phyloP scores from a whole-genome alignment of 2,113 vertebrate species.

The Empidonax alnorum region DNA sequence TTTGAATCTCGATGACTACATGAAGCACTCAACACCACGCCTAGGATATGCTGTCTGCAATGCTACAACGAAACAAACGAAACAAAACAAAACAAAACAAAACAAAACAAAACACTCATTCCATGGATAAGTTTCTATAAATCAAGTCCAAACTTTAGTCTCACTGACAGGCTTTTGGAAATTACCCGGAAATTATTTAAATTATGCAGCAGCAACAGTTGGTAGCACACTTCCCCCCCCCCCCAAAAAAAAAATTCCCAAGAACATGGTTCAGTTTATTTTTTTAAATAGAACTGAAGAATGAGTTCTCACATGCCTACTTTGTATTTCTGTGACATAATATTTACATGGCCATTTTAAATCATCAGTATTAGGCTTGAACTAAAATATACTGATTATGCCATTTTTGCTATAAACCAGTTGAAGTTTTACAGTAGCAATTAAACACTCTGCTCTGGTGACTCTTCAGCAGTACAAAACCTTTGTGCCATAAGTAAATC shows the following conservation, averaged over 20 bases:
- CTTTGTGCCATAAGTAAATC: slow-evolving; percentile 9
- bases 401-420: slow-evolving; percentile 27
- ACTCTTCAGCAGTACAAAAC: slow-evolving; percentile 42
- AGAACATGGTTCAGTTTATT: not conserved
- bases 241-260: not conserved
- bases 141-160: not conserved
- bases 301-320: not conserved
- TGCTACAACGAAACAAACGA: not conserved
- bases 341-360: not conserved
- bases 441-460: not conserved
- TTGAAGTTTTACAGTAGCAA: not conserved
- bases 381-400: not conserved
- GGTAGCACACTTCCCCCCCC: not conserved
- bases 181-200: not conserved
- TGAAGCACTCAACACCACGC: not conserved
- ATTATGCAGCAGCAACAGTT: not conserved
- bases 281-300: not conserved
- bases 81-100: too few relatives aligned
- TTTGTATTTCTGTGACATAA: not conserved
- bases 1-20: not conserved
- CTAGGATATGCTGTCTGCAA: not conserved
- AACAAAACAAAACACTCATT: not conserved
- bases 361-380: not conserved
- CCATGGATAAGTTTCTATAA: not conserved
- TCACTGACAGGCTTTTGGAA: not conserved